phyloP scores from a whole-genome alignment of 1,140 invertebrate genomes.

The Brachionus koreanus region DNA sequence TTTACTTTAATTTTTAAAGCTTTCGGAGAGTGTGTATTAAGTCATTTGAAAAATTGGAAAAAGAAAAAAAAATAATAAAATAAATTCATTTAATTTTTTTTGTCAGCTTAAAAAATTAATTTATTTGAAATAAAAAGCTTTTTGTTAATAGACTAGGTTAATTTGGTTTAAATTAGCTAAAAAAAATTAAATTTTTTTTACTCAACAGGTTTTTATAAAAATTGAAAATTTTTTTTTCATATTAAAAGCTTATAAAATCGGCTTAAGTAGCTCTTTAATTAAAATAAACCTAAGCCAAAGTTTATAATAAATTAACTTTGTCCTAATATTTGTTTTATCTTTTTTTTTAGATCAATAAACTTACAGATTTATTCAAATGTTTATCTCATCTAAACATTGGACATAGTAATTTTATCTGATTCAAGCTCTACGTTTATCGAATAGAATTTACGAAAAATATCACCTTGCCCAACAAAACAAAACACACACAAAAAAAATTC shows the following conservation, averaged over 20 bases:
- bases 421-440: not conserved
- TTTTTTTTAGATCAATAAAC: slow-evolving; percentile 9
- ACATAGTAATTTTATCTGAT: slow-evolving; percentile 31
- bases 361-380: slow-evolving; percentile 25
- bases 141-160: too few species aligned
- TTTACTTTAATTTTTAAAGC: too few species aligned
- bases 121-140: too few species aligned
- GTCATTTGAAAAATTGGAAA: too few species aligned
- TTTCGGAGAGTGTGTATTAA: too few species aligned
- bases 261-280: not conserved
- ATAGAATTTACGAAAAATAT: slow-evolving; percentile 38
- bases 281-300: not conserved
- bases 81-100: too few species aligned
- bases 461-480: not conserved
- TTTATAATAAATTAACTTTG: slow-evolving; percentile 6
- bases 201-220: not conserved
- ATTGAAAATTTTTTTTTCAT: not conserved
- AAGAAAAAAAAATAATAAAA: too few species aligned
- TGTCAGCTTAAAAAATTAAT: too few species aligned
- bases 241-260: not conserved
- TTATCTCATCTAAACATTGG: slow-evolving; percentile 34
- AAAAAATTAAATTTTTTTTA: too few species aligned
- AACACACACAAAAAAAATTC: not conserved
- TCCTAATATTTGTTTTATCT: slow-evolving; percentile 1
- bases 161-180: too few species aligned